Base-by-base conservation (phyloP, 35 echinoderm and acorn worm species). In the Hemicentrotus pulcherrimus region DNA sequence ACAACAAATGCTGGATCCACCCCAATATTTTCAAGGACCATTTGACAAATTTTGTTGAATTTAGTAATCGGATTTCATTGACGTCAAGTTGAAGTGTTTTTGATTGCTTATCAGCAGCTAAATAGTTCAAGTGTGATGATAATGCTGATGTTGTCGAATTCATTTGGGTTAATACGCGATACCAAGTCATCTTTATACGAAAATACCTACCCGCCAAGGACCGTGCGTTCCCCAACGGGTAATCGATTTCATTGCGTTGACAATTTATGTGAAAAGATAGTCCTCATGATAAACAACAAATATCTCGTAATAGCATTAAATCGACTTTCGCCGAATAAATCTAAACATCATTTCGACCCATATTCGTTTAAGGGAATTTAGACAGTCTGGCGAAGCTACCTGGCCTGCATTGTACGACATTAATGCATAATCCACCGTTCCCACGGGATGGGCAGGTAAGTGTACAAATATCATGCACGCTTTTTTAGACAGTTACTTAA, bases 381-480 rank as follows among this genome's bases (percentile, higher is more conserved):
- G 65, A 78, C 65, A 78, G 19, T 78, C 19, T 55, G 50, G 15
- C 15, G 9, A 55, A 55, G 50, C 50, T 55, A 55, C 50, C 50
- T 55, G 50, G 35, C 35, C 35, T 3, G 0, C 1, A 0, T 1
- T 41, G 35, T 3, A 59, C 28, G 65, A 78, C 65, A 78, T 78
- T 78, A 78, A 78, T 78, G 28, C 19, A 78, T 78, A 78, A 78
- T 78, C 65, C 65, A n/a, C 65, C 24, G 65, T 9, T n/a, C 65
- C 24, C 19, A 18, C 7, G 65, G 65, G 65, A n/a, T 5, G 4
- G 65, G 6, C 5, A 78, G 65, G 28, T 78, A 33, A 90, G 88
- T 90, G 88, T 45, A 90, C 88, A 90, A 90, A 90, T 90, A 45
- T 90, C 88, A 90, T 90, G 32, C 88, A 45, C 88, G 32, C 46